Percentiles rank a stretch among this genome's conserved stretches.
These are phyloP conservation scores for Tenebrio molitor DNA, from an alignment of 1,140 invertebrate genomes.

Conservation along the genomic window DNA sequence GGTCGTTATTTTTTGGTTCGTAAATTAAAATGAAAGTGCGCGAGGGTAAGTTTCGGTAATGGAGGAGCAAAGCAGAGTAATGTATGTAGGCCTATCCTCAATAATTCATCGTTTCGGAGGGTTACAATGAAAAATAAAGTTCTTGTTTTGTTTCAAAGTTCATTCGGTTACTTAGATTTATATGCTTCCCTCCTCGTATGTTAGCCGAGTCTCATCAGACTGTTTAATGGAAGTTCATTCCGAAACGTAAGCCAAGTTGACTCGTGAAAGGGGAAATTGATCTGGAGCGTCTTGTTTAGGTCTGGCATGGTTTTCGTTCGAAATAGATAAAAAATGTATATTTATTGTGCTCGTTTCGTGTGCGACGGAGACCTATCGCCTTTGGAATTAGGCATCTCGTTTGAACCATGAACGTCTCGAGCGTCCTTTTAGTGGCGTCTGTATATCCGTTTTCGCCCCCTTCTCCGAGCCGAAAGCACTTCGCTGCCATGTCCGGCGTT, in stretches of 20 bases:
- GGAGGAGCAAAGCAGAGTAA: not conserved
- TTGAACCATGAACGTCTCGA: conserved; percentile 47
- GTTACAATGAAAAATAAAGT: conserved; percentile 23
- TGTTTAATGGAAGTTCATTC: conserved; percentile 26
- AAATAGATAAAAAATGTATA: conserved; percentile 46
- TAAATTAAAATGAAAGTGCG: not conserved
- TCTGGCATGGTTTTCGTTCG: conserved; percentile 17
- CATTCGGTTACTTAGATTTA: conserved; percentile 13
- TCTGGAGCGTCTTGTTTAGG: conserved; percentile 35
- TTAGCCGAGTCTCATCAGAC: conserved; percentile 14
- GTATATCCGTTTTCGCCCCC: conserved; percentile 48
- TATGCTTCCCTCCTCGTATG: conserved; percentile 11
- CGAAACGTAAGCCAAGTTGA: conserved; percentile 7
- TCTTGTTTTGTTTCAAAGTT: conserved; percentile 27
- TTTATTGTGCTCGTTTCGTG: conserved; percentile 53
- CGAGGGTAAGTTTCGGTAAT: not conserved
- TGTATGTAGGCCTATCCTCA: conserved; percentile 12
- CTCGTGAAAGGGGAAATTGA: conserved; percentile 19
- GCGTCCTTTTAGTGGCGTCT: conserved; percentile 43
- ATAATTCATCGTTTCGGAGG: conserved; percentile 17
- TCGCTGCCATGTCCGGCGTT: conserved; percentile 54
- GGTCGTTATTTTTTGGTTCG: not conserved
- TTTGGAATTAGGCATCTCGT: conserved; percentile 51
- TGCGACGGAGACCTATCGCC: conserved; percentile 53
- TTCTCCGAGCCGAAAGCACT: conserved; percentile 47